Evolutionary conservation across 2,888 invertebrate genomes (phyloP), one percentile per base, ranked within the genome.

Genomic region (Campoplex capitator): DNA sequence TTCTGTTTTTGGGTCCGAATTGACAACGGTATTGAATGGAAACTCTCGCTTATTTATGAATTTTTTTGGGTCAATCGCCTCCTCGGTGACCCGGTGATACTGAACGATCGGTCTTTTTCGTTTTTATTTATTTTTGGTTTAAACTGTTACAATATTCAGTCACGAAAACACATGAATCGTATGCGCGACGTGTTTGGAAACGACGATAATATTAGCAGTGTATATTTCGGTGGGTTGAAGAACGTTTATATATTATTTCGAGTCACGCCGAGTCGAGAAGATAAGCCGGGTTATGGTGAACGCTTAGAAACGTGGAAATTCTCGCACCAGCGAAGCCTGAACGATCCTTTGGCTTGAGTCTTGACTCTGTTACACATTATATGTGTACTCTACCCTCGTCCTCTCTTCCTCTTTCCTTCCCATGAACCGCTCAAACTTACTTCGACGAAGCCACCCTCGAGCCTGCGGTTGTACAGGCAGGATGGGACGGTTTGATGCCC

Each of bases 401-500:
- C 56, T 56, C 56, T 56, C 77, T 75, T 75, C 71, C 35, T 79
- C 56, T 28, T 67, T 75, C 51, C 32, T 45, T 45, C 32, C 76
- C 75, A 67, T 9, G 32, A 16, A 83, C 51, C 67, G 54, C 82
- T 65, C 62, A 79, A 83, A 80, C 76, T 78, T 84, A 71, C 71
- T 71, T 82, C 74, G 62, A 48, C 51, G 76, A 68, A 62, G 51
- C 67, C 13, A 54, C 77, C 83, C 68, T 58, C 58, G n/a, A 45
- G 54, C 67, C 51, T 71, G 76, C 56, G 78, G 74, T 54, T 62
- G 80, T 56, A 62, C n/a, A 77, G 48, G 62, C 48, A 23, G 76
- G 58, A 68, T 38, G 70, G 83, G 83, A 89, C 51, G 89, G 90
- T 86, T 91, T 89, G 89, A 90, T 90, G 89, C 88, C 88, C 89